Evolutionary conservation across 1,140 invertebrate species (phyloP).

Genomic region (Drosophila simulans): DNA sequence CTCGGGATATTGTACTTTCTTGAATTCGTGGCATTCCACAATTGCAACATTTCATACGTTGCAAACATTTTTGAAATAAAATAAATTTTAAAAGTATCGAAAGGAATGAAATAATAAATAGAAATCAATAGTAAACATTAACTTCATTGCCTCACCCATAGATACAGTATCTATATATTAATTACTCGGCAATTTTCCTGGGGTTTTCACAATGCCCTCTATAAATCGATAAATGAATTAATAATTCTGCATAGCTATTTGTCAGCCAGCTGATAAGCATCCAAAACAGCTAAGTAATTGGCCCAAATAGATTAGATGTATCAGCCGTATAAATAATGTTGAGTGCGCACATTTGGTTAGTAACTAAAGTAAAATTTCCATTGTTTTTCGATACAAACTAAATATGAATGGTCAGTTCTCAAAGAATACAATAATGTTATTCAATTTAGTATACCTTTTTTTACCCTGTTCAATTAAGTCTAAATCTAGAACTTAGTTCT

Average conservation of each 20-base stretch:
- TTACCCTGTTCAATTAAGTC: too few species aligned
- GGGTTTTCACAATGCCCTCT: not conserved
- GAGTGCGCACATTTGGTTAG: not conserved
- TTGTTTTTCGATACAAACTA: too few species aligned
- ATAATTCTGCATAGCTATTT: slow-evolving; percentile 11
- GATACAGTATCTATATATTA: not conserved
- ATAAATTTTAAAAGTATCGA: too few species aligned
- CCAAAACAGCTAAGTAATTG: slow-evolving; percentile 27
- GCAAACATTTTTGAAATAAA: too few species aligned
- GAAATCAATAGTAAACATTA: not conserved
- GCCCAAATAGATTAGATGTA: slow-evolving; percentile 34
- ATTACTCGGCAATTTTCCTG: not conserved
- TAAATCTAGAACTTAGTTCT: not conserved
- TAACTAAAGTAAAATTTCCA: not conserved
- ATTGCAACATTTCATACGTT: too few species aligned
- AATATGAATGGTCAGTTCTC: too few species aligned
- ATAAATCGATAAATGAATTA: slow-evolving; percentile 26
- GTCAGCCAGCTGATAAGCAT: slow-evolving; percentile 19
- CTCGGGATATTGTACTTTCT: not conserved
- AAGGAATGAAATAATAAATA: not conserved
- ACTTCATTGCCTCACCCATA: not conserved
- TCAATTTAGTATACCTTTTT: not conserved
- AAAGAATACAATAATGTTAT: not conserved
- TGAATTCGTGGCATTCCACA: too few species aligned
- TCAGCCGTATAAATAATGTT: not conserved